phyloP scores from a whole-genome alignment of 2,113 vertebrate species.

The Tiliqua scincoides region DNA sequence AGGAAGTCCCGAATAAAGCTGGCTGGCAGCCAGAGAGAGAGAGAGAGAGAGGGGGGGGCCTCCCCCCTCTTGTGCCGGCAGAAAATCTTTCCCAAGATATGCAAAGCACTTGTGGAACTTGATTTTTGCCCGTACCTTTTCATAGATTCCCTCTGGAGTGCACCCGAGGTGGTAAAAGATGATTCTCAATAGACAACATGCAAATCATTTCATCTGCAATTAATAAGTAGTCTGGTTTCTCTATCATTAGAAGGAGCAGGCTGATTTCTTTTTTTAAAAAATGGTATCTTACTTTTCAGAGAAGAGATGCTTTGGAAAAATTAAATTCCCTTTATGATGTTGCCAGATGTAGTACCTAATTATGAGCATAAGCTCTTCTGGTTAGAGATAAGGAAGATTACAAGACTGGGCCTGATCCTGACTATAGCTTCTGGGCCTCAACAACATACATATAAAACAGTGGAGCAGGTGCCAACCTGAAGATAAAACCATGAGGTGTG shows the following conservation, averaged over 20 bases:
- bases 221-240: background rate
- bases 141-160: background rate
- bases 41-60: too few species aligned
- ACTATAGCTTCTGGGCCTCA: background rate
- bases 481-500: background rate
- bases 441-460: background rate
- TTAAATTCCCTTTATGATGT: background rate
- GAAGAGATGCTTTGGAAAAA: background rate
- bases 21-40: background rate
- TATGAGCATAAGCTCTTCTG: background rate
- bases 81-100: background rate
- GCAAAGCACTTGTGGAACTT: background rate
- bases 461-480: background rate
- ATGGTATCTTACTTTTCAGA: background rate
- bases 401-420: background rate
- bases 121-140: background rate
- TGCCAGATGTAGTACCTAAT: background rate
- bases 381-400: background rate
- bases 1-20: background rate
- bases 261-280: background rate
- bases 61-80: background rate
- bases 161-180: background rate
- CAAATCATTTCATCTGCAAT: background rate
- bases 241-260: background rate
- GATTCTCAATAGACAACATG: background rate